A percentile compares a stretch with the other conserved stretches of the same genome.
These are phyloP conservation scores for Tachysurus vachellii DNA, from an alignment of 2,113 vertebrate species.

Conservation along the genomic window DNA sequence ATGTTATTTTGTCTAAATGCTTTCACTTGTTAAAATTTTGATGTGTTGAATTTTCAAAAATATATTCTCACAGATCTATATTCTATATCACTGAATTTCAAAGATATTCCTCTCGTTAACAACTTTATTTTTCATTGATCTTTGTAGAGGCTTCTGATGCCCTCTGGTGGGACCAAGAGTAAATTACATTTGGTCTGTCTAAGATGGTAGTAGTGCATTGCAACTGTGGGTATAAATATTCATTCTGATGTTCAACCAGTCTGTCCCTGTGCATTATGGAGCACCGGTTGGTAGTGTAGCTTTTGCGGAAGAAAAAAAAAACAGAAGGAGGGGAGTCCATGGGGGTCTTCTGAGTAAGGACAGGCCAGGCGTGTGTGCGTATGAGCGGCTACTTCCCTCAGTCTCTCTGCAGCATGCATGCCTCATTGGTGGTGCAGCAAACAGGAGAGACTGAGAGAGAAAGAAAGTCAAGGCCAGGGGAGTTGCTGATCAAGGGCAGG, in stretches of 20 bases:
- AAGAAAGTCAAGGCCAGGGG: conserved; percentile 12
- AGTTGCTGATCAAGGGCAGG: conserved; percentile 6
- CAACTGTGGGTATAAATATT: conserved; percentile 58
- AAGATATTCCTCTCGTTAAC: conserved; percentile 10
- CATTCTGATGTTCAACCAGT: conserved; percentile 22
- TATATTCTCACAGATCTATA: conserved; percentile 5
- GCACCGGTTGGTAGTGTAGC: not conserved
- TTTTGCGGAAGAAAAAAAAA: not conserved
- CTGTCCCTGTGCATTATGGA: conserved; percentile 27
- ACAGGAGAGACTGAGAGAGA: not conserved
- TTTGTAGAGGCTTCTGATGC: conserved; percentile 41
- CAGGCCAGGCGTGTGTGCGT: conserved; percentile 12
- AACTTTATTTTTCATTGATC: not conserved
- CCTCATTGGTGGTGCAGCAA: not conserved
- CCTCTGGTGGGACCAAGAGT: conserved; percentile 50
- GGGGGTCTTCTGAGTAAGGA: not conserved
- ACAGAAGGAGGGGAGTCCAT: not conserved
- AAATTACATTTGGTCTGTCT: conserved; percentile 40
- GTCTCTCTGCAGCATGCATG: conserved; percentile 53
- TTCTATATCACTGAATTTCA: not conserved
- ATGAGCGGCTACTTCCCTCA: conserved; percentile 58
- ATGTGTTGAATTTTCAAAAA: conserved; percentile 17
- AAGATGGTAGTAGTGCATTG: conserved; percentile 34
- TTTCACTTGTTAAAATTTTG: conserved; percentile 18
- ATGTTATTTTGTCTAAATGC: conserved; percentile 32